Conservation (phyloP, 2,797 vertebrate species). For the Anguilla marmorata region DNA sequence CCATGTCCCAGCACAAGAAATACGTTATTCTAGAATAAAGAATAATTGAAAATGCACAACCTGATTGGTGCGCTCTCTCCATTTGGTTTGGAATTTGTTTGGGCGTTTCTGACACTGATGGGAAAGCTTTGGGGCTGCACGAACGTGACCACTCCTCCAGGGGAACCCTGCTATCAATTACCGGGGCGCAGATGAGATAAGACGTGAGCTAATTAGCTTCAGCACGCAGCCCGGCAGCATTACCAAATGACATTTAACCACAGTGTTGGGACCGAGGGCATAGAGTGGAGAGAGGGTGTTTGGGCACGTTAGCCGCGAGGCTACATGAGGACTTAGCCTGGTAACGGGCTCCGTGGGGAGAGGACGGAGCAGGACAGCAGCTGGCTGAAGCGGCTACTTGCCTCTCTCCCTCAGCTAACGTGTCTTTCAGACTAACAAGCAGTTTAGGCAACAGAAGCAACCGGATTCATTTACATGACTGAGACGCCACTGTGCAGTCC, state of each 20-base stretch:
- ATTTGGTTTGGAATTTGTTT: too few species aligned
- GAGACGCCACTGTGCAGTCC: background rate
- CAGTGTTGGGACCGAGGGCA: conserved; percentile 50
- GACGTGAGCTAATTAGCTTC: conserved; percentile 65
- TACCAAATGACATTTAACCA: conserved; percentile 67
- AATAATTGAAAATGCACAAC: background rate
- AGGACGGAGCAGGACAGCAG: background rate
- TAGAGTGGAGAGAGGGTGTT: conserved; percentile 25
- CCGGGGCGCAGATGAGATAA: conserved; percentile 61
- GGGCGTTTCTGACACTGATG: background rate
- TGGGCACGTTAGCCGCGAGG: conserved; percentile 6
- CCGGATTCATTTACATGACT: background rate
- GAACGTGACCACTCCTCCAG: conserved; percentile 51
- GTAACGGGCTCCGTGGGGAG: conserved; percentile 23
- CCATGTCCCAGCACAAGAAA: background rate
- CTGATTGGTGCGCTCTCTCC: background rate
- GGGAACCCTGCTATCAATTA: conserved; percentile 63
- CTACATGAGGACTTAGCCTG: conserved; percentile 30
- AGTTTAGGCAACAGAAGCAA: background rate
- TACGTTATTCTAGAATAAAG: background rate
- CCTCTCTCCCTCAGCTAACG: background rate
- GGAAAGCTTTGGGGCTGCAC: background rate
- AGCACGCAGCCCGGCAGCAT: conserved; percentile 58
- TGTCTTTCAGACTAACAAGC: background rate
- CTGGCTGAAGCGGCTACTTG: background rate